Percentiles rank a stretch among this genome's conserved stretches.
These are phyloP conservation scores for Leontocebus nigricollis DNA, from an alignment of 2,797 vertebrate species.

Conservation along the genomic window DNA sequence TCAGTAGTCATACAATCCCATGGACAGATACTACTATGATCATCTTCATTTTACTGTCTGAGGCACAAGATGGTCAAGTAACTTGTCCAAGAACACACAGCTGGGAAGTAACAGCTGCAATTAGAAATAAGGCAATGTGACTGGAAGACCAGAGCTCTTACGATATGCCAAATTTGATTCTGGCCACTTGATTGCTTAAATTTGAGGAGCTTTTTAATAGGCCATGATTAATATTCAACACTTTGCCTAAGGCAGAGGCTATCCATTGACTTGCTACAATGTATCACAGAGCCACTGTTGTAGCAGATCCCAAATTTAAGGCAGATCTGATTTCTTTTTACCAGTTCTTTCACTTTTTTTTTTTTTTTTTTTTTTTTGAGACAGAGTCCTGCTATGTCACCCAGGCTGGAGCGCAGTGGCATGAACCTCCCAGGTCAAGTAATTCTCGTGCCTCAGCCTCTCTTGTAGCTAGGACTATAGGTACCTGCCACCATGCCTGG, in stretches of 20 bases:
- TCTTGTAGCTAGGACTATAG: too few species aligned
- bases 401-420: too few species aligned
- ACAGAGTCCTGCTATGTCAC: too few species aligned
- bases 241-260: not conserved
- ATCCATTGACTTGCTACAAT: not conserved
- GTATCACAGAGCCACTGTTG: not conserved
- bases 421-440: too few species aligned
- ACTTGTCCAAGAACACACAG: not conserved
- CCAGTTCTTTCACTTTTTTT: too few species aligned
- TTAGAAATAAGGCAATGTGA: not conserved
- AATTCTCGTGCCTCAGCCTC: too few species aligned
- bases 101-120: not conserved
- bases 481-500: too few species aligned
- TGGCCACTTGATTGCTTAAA: not conserved
- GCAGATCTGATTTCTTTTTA: not conserved
- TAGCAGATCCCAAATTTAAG: not conserved
- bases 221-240: not conserved
- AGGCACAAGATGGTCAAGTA: not conserved
- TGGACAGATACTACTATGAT: not conserved
- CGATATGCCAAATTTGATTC: not conserved
- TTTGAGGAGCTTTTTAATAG: not conserved
- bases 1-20: not conserved
- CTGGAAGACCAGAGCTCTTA: not conserved
- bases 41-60: not conserved
- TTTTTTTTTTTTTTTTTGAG: too few species aligned